Evolutionary conservation across 2,888 invertebrate species (phyloP).

Genomic region (Nemotelus nigrinus): DNA sequence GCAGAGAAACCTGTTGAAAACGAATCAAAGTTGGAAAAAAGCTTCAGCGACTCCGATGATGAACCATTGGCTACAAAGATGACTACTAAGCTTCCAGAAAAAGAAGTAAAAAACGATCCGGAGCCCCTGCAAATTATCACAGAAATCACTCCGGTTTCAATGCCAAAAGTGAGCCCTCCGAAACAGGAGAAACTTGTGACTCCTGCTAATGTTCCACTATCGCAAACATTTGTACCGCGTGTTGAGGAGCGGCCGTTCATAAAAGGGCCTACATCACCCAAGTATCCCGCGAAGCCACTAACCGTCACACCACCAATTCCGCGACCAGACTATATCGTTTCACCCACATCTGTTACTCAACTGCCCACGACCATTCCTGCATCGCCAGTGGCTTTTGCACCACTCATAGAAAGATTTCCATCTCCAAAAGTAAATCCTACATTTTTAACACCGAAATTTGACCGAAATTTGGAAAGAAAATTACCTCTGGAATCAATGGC

Average conservation of each 20-base stretch:
- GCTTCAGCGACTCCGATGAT: constrained; percentile 73
- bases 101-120: constrained; percentile 50
- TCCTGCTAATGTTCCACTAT: neutral
- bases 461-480: constrained; percentile 55
- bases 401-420: constrained; percentile 63
- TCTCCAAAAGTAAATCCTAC: constrained; percentile 64
- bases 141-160: constrained; percentile 32
- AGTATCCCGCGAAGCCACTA: neutral
- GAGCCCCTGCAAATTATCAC: constrained; percentile 45
- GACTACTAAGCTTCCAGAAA: constrained; percentile 58
- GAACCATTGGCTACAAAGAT: constrained; percentile 71
- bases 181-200: constrained; percentile 11
- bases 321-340: neutral
- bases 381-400: constrained; percentile 51
- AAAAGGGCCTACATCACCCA: constrained; percentile 15
- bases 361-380: neutral
- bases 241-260: constrained; percentile 14
- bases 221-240: neutral
- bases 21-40: constrained; percentile 61
- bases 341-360: neutral
- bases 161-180: constrained; percentile 13
- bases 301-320: constrained; percentile 4
- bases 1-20: constrained; percentile 7
- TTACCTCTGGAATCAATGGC: constrained; percentile 46
- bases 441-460: constrained; percentile 64